Percentiles rank a stretch among this genome's conserved stretches.
These are phyloP conservation scores for Prochilodus magdalenae DNA, from an alignment of 2,113 vertebrate genomes.

Conservation along the genomic window DNA sequence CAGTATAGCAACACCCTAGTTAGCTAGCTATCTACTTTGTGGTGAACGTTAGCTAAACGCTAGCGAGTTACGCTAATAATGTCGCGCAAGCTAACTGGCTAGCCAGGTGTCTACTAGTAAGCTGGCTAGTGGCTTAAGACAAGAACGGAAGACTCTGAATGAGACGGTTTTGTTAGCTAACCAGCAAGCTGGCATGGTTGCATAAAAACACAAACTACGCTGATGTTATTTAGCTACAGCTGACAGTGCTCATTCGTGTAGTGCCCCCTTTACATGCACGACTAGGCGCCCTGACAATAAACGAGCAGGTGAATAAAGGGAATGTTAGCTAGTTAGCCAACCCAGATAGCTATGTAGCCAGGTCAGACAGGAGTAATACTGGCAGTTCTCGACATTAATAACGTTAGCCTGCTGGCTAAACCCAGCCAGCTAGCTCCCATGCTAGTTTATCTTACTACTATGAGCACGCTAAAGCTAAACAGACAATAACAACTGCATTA, in stretches of 20 bases:
- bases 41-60: too few species aligned
- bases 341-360: too few species aligned
- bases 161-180: neutral
- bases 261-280: too few species aligned
- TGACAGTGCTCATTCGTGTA: too few species aligned
- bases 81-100: slow-evolving; percentile 25
- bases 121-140: neutral
- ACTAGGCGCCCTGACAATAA: too few species aligned
- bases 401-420: slow-evolving; percentile 16
- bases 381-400: neutral
- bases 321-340: too few species aligned
- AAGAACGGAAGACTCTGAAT: neutral
- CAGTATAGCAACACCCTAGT: too few species aligned
- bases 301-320: too few species aligned
- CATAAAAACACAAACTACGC: too few species aligned
- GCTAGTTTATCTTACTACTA: neutral
- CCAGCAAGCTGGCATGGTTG: neutral
- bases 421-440: neutral
- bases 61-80: neutral
- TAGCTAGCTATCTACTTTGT: neutral
- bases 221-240: too few species aligned
- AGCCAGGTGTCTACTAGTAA: slow-evolving; percentile 17
- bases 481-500: neutral
- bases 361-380: too few species aligned
- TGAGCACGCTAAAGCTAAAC: neutral